Evolutionary conservation across 2,888 invertebrate genomes (phyloP).

Genomic region (Andrena dorsata): DNA sequence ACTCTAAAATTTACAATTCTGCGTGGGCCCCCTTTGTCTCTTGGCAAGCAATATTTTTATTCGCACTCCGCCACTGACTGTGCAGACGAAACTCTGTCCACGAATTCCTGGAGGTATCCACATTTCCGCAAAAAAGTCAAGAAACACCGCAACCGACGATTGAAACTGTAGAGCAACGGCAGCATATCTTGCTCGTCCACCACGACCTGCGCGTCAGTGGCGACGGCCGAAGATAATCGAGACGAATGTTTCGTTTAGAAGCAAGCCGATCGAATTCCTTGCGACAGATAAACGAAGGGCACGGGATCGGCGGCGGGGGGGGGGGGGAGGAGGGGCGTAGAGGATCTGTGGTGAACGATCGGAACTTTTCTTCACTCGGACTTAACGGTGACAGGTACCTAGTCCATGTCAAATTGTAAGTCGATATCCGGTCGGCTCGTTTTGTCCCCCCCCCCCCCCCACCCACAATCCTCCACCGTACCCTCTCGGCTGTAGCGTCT

Average conservation of each 20-base stretch:
- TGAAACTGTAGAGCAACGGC: constrained; percentile 5
- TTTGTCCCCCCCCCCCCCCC: constrained; percentile 12
- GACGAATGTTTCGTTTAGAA: constrained; percentile 70
- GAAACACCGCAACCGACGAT: not conserved
- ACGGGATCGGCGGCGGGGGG: not conserved
- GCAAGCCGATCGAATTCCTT: constrained; percentile 65
- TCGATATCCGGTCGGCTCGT: constrained; percentile 71
- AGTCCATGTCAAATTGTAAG: constrained; percentile 77
- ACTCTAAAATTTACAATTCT: too few relatives aligned
- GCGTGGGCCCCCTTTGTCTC: too few relatives aligned
- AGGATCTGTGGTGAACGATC: constrained; percentile 66
- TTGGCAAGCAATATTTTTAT: too few relatives aligned
- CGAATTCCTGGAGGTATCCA: too few relatives aligned
- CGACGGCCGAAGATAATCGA: constrained; percentile 69
- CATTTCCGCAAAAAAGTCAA: not conserved
- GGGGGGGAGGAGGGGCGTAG: constrained; percentile 4
- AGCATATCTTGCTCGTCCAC: constrained; percentile 40
- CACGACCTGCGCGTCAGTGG: constrained; percentile 44
- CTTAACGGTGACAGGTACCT: constrained; percentile 71
- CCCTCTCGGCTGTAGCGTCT: constrained; percentile 54
- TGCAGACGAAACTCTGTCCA: too few relatives aligned
- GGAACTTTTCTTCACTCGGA: constrained; percentile 72
- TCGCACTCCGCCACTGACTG: too few relatives aligned
- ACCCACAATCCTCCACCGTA: not conserved
- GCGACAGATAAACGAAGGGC: constrained; percentile 34